A percentile compares a stretch with the other conserved stretches of the same genome.
phyloP scores from a whole-genome alignment of 53 echinoderm and acorn worm species.

The Crossaster papposus region DNA sequence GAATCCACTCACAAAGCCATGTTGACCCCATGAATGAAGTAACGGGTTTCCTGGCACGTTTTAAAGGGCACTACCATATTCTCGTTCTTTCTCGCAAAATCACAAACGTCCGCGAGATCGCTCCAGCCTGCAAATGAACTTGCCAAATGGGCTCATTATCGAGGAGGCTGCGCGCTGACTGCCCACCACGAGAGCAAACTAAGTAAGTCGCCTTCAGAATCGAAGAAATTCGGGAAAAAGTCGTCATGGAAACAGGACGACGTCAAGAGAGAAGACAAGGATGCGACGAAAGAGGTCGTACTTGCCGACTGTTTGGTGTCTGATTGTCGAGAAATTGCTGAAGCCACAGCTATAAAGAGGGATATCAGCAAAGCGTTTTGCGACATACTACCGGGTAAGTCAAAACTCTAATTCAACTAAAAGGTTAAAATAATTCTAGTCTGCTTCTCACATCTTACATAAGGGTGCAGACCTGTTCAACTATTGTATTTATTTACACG shows the following conservation, averaged over 20 bases:
- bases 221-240: background rate
- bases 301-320: background rate
- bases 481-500: too few species aligned
- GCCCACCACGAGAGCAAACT: background rate
- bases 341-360: background rate
- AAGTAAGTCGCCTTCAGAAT: background rate
- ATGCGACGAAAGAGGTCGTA: background rate
- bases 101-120: too few species aligned
- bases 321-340: background rate
- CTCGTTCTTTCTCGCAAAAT: too few species aligned
- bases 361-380: background rate
- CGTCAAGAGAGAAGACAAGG: background rate
- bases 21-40: too few species aligned
- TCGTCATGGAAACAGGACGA: slow-evolving; percentile 14
- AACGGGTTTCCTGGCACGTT: too few species aligned
- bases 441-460: too few species aligned
- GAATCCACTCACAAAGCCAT: too few species aligned
- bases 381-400: slow-evolving; percentile 7
- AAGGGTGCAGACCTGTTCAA: too few species aligned
- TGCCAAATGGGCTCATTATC: too few species aligned
- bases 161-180: too few species aligned
- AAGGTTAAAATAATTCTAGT: background rate
- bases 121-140: too few species aligned
- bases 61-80: too few species aligned
- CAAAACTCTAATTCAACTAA: background rate